These are phyloP conservation scores for Athalia circularis DNA, from an alignment of 2,888 invertebrate species.

Conservation along the genomic window DNA sequence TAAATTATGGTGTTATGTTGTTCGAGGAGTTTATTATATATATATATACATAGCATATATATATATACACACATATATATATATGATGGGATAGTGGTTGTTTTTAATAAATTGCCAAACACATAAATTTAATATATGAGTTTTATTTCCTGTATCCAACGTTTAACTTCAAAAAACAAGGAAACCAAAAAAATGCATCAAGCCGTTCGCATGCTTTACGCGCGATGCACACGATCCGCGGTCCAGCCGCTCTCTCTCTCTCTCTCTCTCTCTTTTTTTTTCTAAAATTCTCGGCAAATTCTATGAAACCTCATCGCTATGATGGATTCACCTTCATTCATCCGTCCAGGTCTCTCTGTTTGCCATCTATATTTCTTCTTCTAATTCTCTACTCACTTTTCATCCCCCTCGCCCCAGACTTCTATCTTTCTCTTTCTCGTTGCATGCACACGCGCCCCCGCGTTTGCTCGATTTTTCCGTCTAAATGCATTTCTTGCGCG, in stretches of 20 bases:
- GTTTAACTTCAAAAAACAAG: not conserved
- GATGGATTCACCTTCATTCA: no score
- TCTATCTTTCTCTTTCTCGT: constrained; percentile 19
- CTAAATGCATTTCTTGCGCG: constrained; percentile 2
- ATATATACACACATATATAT: not conserved
- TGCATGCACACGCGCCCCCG: constrained; percentile 49
- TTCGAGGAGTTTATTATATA: constrained; percentile 11
- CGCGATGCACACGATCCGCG: constrained; percentile 26
- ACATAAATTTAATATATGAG: constrained; percentile 36
- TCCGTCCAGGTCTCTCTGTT: no score
- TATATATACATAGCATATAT: not conserved
- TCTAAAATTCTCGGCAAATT: not conserved
- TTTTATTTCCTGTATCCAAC: constrained; percentile 35
- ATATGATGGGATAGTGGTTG: constrained; percentile 25
- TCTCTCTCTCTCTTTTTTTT: not conserved
- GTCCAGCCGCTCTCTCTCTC: constrained; percentile 24
- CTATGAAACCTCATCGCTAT: not conserved
- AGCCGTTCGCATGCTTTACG: not conserved
- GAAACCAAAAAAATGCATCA: no score
- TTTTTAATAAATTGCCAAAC: constrained; percentile 35
- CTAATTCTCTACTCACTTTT: not conserved
- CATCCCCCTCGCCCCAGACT: not conserved
- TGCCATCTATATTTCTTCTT: no score
- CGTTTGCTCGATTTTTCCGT: constrained; percentile 21
- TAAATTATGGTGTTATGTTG: constrained; percentile 38